A percentile compares a stretch with the other conserved stretches of the same genome.
These are phyloP conservation scores for Oncorhynchus tshawytscha DNA, from an alignment of 2,113 vertebrate genomes.

Conservation along the genomic window DNA sequence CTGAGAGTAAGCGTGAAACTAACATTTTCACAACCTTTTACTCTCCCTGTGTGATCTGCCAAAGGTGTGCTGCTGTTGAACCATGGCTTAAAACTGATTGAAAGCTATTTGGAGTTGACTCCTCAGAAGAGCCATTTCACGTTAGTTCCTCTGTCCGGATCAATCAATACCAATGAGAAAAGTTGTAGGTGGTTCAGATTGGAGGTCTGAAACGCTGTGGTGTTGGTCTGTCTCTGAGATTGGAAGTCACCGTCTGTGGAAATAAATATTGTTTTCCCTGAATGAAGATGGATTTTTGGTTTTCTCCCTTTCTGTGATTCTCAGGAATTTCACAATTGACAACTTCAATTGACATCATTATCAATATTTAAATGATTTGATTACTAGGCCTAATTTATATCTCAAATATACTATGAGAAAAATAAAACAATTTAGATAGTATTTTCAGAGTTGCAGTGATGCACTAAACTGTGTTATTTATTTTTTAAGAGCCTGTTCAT, in stretches of 20 bases:
- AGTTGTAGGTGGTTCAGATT: not conserved
- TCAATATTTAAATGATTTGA: no score
- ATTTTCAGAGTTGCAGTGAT: no score
- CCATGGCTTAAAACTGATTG: slow-evolving; percentile 5
- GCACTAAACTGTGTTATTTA: no score
- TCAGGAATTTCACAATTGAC: no score
- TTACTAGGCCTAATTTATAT: no score
- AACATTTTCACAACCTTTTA: slow-evolving; percentile 35
- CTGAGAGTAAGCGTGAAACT: slow-evolving; percentile 21
- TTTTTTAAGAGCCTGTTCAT: no score
- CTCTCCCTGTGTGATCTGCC: slow-evolving; percentile 10
- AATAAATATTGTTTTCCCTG: no score
- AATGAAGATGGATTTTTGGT: no score
- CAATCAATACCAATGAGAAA: not conserved
- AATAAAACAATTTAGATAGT: no score
- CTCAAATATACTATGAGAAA: no score
- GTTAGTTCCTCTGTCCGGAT: not conserved
- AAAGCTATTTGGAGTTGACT: not conserved
- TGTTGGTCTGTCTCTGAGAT: not conserved
- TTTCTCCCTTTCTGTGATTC: no score
- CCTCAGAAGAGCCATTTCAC: not conserved
- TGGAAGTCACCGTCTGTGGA: not conserved
- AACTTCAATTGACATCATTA: no score
- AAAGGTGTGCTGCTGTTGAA: slow-evolving; percentile 10
- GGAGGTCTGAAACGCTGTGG: not conserved